These are phyloP conservation scores for Corythaeola cristata DNA, from an alignment of 2,113 vertebrate genomes.

Conservation along the genomic window DNA sequence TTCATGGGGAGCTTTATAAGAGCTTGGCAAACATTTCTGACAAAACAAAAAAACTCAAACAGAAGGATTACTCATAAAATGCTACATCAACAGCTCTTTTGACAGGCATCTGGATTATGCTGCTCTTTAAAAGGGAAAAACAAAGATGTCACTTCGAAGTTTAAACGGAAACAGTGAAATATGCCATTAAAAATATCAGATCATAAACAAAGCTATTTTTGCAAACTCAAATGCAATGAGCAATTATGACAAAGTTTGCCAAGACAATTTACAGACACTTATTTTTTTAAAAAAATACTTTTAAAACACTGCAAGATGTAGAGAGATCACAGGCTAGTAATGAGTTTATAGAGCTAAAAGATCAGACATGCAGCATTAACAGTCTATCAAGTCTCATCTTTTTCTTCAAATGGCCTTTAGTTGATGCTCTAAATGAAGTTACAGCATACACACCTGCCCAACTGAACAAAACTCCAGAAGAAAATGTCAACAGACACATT, in stretches of 20 bases:
- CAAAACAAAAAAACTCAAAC: constrained; percentile 61
- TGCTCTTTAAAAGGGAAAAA: constrained; percentile 36
- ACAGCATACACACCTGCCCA: background rate
- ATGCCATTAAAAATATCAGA: constrained; percentile 52
- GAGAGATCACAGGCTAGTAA: background rate
- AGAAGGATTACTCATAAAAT: constrained; percentile 70
- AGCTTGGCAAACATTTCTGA: constrained; percentile 63
- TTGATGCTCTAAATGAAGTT: background rate
- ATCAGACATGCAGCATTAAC: background rate
- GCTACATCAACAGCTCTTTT: constrained; percentile 54
- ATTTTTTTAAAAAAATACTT: background rate
- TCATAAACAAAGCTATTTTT: constrained; percentile 53
- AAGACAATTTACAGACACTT: background rate
- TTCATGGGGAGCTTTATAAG: constrained; percentile 50
- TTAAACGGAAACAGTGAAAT: constrained; percentile 58
- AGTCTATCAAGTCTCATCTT: background rate
- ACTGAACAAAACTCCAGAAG: background rate
- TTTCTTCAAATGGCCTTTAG: background rate
- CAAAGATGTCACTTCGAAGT: constrained; percentile 51
- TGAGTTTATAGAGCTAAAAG: background rate
- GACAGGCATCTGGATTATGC: constrained; percentile 65
- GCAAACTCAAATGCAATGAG: background rate
- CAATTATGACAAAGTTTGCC: constrained; percentile 13
- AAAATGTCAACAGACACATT: background rate
- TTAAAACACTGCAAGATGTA: background rate